Evolutionary conservation across 2,888 invertebrate species (phyloP).

Genomic region (Stratiomys singularior): DNA sequence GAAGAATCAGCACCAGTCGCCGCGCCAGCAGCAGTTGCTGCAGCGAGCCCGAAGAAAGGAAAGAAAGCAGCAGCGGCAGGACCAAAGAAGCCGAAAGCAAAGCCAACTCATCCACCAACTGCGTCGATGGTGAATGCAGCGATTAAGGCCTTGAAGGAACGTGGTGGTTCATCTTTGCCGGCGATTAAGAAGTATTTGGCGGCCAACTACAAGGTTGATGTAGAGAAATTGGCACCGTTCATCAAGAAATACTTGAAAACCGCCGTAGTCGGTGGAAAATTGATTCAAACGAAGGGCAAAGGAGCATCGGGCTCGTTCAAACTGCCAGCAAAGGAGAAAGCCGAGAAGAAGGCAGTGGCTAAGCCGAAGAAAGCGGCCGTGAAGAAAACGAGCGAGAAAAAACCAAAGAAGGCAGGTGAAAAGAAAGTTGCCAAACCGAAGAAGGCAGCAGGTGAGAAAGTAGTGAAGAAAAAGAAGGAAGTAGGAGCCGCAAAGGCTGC

Average conservation of each 20-base stretch:
- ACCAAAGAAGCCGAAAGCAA: constrained; percentile 28
- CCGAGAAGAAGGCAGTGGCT: too few relatives aligned
- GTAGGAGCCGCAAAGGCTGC: neutral
- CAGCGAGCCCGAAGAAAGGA: constrained; percentile 16
- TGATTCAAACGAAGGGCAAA: constrained; percentile 59
- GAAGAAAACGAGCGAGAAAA: constrained; percentile 51
- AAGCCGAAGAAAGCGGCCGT: constrained; percentile 48
- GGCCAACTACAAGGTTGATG: constrained; percentile 71
- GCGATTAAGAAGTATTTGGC: constrained; percentile 71
- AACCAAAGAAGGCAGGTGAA: constrained; percentile 52
- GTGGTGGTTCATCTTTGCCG: constrained; percentile 70
- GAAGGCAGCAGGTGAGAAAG: constrained; percentile 51
- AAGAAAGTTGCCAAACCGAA: constrained; percentile 39
- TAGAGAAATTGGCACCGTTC: constrained; percentile 70
- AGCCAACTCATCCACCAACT: constrained; percentile 65
- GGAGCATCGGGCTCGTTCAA: constrained; percentile 56
- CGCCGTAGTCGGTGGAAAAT: constrained; percentile 67
- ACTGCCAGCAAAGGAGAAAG: constrained; percentile 53
- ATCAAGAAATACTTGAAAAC: constrained; percentile 71
- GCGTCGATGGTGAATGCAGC: constrained; percentile 70
- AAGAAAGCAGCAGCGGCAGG: neutral
- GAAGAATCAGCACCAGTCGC: constrained; percentile 17
- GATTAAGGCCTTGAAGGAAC: constrained; percentile 67
- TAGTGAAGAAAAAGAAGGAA: too few relatives aligned
- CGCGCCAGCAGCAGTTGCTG: neutral